Conservation (phyloP, 1,140 invertebrate species). For the Panagrolaimus sp. region DNA sequence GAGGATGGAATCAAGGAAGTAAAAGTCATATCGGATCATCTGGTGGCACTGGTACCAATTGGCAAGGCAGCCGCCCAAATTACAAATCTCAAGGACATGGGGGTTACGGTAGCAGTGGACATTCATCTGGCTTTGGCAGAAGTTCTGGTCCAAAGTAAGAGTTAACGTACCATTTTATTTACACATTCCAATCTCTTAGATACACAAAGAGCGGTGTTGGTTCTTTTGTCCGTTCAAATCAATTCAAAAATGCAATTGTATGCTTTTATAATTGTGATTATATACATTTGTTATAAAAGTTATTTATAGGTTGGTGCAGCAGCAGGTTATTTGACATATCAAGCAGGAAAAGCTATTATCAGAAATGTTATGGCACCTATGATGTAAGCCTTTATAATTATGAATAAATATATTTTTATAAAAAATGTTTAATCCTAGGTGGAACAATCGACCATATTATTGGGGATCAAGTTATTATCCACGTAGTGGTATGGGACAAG, state of each 20-base stretch:
- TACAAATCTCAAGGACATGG: background rate
- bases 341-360: slow-evolving; percentile 55
- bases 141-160: background rate
- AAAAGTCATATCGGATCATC: background rate
- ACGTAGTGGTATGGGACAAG: slow-evolving; percentile 18
- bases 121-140: background rate
- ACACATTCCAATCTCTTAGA: background rate
- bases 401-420: too few species aligned
- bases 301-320: slow-evolving; percentile 46
- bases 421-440: slow-evolving; percentile 29
- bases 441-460: slow-evolving; percentile 51
- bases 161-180: too few species aligned
- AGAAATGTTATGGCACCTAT: slow-evolving; percentile 45
- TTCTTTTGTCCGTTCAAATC: slow-evolving; percentile 46
- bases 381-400: slow-evolving; percentile 39
- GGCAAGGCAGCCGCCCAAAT: background rate
- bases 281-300: too few species aligned
- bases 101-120: background rate
- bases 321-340: slow-evolving; percentile 56
- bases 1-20: background rate
- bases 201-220: slow-evolving; percentile 35
- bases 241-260: slow-evolving; percentile 52
- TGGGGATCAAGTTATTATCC: slow-evolving; percentile 49
- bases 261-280: too few species aligned
- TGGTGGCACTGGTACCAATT: background rate